Conservation (phyloP, 2,113 vertebrate genomes). For the Leptocoma aspasia region DNA sequence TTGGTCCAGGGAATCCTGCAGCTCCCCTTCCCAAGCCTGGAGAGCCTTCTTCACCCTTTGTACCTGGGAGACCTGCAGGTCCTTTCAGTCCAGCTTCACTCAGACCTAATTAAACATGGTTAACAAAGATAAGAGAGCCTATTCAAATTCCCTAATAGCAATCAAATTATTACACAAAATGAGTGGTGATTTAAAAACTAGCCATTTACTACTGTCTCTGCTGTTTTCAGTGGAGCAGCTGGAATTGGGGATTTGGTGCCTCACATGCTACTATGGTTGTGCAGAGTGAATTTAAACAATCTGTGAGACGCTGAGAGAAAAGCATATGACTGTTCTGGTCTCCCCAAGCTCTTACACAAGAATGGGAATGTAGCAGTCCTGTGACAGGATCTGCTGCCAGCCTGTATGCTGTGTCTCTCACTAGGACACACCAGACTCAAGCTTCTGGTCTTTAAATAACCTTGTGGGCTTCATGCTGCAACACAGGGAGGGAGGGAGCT, state of each 20-base stretch:
- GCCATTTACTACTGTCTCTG: not conserved
- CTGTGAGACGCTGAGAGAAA: not conserved
- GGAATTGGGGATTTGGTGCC: not conserved
- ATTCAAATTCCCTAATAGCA: not conserved
- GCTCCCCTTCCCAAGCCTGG: conserved; percentile 70
- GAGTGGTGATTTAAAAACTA: not conserved
- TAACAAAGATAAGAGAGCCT: not conserved
- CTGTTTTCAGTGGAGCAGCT: not conserved
- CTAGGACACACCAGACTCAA: not conserved
- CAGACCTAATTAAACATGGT: conserved; percentile 55
- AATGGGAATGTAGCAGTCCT: not conserved
- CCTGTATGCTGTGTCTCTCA: not conserved
- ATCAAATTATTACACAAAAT: not conserved
- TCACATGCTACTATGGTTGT: not conserved
- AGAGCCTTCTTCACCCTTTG: conserved; percentile 85
- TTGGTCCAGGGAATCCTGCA: conserved; percentile 78
- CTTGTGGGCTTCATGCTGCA: not conserved
- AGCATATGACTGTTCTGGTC: not conserved
- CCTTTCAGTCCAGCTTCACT: conserved; percentile 75
- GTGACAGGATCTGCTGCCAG: not conserved
- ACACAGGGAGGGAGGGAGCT: not conserved
- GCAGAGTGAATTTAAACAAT: not conserved
- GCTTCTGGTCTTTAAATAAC: not conserved
- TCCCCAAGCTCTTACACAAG: not conserved
- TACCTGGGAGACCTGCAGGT: conserved; percentile 77